Base-by-base conservation (phyloP, 2,113 vertebrate species). In the Formicarius rufipectus region DNA sequence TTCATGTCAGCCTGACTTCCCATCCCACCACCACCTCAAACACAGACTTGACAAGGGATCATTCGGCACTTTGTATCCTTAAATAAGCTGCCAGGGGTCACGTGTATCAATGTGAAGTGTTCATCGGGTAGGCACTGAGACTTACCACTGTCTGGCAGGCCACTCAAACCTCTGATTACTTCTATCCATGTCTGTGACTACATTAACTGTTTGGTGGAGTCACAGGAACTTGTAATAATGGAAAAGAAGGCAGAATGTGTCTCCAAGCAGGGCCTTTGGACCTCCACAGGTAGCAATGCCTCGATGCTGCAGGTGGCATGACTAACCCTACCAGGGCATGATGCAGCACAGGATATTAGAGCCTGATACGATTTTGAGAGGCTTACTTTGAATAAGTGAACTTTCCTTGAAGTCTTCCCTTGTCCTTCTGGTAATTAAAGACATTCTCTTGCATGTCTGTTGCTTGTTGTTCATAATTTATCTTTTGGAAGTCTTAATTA, bases 311-410 rank as follows among this genome's bases (percentile, higher is more conserved):
- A 85, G 7, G 30, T 0, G 0, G 18, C 58, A 72, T 13, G 68
- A 15, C 59, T 31, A 2, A 53, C 25, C 27, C 49, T 49, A 3
- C 24, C 8, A 14, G 7, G 16, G 9, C 35, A 56, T 23, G 37
- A 13, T 14, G 25, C 33, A 56, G 10, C 0, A 0, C 8, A 2
- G 21, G 14, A 24, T 15, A 27, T 9, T 28, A 76, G 58, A 66
- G 31, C 28, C 17, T 7, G 4, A 68, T 73, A 64, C 5, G 19
- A n/a, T 6, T 60, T 13, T 50, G 39, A 81, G 31, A 67, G 27
- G 21, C 11, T 77, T 33, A 14, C 12, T 62, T 53, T 52, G 42
- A 84, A 42, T 33, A 56, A 78, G 15, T 12, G 24, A 78, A 14
- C 33, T 78, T 60, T 60, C 22, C 69, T 81, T n/a, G 4, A 50